Evolutionary conservation across 2,888 invertebrate genomes (phyloP), one percentile per base, ranked within the genome.

Genomic region (Cylindroiulus punctatus): DNA sequence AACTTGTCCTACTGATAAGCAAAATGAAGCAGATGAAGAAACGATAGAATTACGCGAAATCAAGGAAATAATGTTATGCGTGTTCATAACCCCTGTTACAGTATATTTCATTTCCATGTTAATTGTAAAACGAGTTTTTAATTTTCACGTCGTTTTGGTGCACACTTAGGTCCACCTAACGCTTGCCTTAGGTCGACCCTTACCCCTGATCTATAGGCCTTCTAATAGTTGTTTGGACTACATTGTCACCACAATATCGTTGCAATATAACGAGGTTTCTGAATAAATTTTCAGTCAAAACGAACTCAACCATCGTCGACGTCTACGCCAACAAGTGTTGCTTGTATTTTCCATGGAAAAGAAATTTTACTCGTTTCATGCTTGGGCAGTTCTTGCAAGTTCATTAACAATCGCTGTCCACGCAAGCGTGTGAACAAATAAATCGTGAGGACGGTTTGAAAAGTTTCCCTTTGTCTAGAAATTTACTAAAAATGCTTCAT

Each of bases 391-490:
- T 65, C 65, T 65, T 65, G 26, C 26, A 65, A 65, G 65, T 65
- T 65, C 65, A 65, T 65, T 12, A 65, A 65, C 65, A 65, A 65
- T 65, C 65, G 65, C 65, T 7, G 65, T 65, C 65, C 65, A 65
- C 26, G 65, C 26, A 65, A 65, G 65, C 65, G 65, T 65, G 65
- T 65, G 65, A 65, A 65, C 65, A 65, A 65, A 65, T 65, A 26
- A 26, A 65, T 12, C 65, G 26, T 26, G 10, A 26, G 26, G 26
- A n/a, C 65, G 65, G 65, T 65, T 65, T 65, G 26, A 26, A 65
- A 65, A 65, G 65, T 65, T 65, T 5, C 3, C 26, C 26, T 65
- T 26, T 26, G 26, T 65, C 65, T 26, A 8, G n/a, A 65, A 22
- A 65, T 26, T 65, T 26, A 22, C 26, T 26, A 65, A 26, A 65